Base-by-base conservation (phyloP, 2,113 vertebrate species). In the Emydura subglobosa region DNA sequence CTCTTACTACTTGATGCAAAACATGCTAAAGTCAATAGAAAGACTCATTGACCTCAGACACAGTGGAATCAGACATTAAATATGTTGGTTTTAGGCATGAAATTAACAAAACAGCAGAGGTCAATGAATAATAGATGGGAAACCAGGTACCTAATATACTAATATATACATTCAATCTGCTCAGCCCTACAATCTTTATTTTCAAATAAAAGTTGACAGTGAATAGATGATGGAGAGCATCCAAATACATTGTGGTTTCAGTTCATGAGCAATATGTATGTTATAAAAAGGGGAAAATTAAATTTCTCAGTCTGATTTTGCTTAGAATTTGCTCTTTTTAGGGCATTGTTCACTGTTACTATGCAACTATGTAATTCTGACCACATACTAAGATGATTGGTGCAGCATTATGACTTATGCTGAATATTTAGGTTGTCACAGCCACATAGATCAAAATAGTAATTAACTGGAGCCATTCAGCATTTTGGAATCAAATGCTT, bases 201-300 rank as follows among this genome's bases (percentile, higher is more conserved):
- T 68, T 68, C 19, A 65, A 74, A 90, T 89, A 87, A 87, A 91
- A 89, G 6, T 10, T 88, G 82, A 88, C 39, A 88, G 78, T 84
- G 91, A 91, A 85, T 39, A 68, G 3, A 5, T 53, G 1, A 42
- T 29, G 9, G 89, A 92, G 88, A 59, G 82, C 78, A 59, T 2
- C 7, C 79, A 90, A 57, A 72, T 86, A 74, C 14, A 90, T 2
- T 14, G 82, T 86, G 27, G 78, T 24, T 93, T 90, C 53, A 84
- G 74, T 49, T 92, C 7, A 83, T 61, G 51, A 93, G 3, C 51
- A 91, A 86, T 27, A 78, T 51, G 57, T 79, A 82, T 87, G 31
- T 29, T 89, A 72, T 90, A 91, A 95, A 96, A 83, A 82, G 82
- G 27, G 29, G 80, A 51, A 96, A 97, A 95, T 84, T 0, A 92